Evolutionary conservation across 1,140 invertebrate species (phyloP), one percentile per base, ranked within the genome.

Genomic region (Drosophila albomicans): DNA sequence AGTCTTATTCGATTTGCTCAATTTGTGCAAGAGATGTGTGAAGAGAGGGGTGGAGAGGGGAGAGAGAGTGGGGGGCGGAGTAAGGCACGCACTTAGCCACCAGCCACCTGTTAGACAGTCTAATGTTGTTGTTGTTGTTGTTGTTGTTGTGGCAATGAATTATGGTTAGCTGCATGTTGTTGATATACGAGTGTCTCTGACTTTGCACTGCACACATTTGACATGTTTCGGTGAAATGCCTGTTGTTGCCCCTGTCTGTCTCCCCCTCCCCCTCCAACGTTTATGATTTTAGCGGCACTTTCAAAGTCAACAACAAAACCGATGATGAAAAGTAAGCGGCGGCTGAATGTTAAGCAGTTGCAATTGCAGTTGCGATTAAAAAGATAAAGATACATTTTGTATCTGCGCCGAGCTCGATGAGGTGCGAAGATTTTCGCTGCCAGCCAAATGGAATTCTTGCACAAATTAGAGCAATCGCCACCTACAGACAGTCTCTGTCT

Each of bases 181-280:
- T 32, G 25, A 41, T 35, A 41, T 78, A 64, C 59, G 7, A 62
- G 45, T 32, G 28, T 16, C 28, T 69, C 4, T 41, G 25, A 32
- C 52, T 38, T 67, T 68, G 78, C 77, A 75, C 74, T 81, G 75
- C 63, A 58, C 63, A 58, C 35, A 71, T 57, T 68, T 58, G 71
- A 84, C 81, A 79, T 84, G 71, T 79, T 79, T 76, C 4, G 80
- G 76, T 80, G 81, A 82, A 81, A 81, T 63, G 56, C 16, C 32
- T 13, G 41, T n/a, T 25, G 20, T 38, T 16, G 25, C 57, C 32
- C 10, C 38, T 25, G 15, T 10, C 32, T 43, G 11, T 10, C 3
- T 20, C n/a, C 59, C 46, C 10, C 16, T 8, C 58, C 45, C 4
- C 8, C 48, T 49, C 54, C 59, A 41, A 43, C 3, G 20, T 25